Evolutionary conservation across 2,797 vertebrate genomes (phyloP).

Genomic region (Pampus argenteus): DNA sequence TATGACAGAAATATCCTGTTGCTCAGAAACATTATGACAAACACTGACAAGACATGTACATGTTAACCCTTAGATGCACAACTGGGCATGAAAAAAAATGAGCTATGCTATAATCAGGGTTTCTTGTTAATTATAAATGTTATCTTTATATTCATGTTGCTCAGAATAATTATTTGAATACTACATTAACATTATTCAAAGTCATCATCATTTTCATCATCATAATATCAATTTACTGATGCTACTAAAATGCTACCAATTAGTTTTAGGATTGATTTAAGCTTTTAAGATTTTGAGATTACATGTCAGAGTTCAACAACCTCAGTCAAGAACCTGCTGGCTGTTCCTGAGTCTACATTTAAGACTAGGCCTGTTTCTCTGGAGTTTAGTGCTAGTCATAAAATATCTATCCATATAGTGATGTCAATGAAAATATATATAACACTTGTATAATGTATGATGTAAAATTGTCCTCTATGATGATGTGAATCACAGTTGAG

Average conservation of each 20-base stretch:
- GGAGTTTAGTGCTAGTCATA: too few species aligned
- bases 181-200: neutral
- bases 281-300: neutral
- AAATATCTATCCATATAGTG: too few species aligned
- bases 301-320: neutral
- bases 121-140: neutral
- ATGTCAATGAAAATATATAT: neutral
- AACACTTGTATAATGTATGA: too few species aligned
- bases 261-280: too few species aligned
- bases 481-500: neutral
- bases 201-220: too few species aligned
- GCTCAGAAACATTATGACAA: neutral
- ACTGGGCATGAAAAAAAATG: neutral
- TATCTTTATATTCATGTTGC: neutral
- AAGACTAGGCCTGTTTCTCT: neutral
- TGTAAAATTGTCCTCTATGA: neutral
- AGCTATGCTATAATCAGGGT: neutral
- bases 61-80: neutral
- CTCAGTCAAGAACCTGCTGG: constrained; percentile 11
- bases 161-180: neutral
- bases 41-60: neutral
- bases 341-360: neutral
- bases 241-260: neutral
- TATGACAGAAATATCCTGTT: neutral
- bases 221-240: neutral